These are phyloP conservation scores for Gallinago stenura DNA, from an alignment of 2,797 vertebrate genomes.

Conservation along the genomic window DNA sequence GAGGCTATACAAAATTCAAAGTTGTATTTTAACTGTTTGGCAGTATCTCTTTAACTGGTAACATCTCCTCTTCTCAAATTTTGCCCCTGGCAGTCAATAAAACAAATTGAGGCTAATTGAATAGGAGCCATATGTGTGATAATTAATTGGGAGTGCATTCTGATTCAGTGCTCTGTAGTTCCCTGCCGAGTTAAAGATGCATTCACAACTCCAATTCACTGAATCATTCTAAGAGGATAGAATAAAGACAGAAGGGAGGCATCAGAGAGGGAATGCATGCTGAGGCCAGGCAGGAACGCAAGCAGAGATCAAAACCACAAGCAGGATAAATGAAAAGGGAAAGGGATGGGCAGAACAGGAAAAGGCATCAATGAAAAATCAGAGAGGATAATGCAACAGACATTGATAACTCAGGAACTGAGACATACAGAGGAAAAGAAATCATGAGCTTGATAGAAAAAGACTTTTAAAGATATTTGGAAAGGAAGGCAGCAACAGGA, in stretches of 20 bases:
- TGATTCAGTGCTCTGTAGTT: constrained; percentile 45
- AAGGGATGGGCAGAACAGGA: not conserved
- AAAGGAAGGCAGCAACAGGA: not conserved
- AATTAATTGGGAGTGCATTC: constrained; percentile 62
- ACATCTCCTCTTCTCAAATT: constrained; percentile 36
- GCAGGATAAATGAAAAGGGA: not conserved
- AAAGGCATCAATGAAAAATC: not conserved
- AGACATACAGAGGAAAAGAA: not conserved
- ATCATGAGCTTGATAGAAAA: not conserved
- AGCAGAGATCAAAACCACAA: constrained; percentile 36
- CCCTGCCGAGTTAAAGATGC: constrained; percentile 43
- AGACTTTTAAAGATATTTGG: not conserved
- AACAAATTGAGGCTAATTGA: constrained; percentile 65
- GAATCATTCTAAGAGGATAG: constrained; percentile 46
- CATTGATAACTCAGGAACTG: not conserved
- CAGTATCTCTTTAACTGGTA: constrained; percentile 44
- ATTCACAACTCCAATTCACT: constrained; percentile 40
- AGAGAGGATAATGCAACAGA: not conserved
- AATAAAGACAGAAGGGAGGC: constrained; percentile 41
- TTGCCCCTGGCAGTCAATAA: constrained; percentile 58
- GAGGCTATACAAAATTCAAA: constrained; percentile 16
- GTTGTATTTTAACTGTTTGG: constrained; percentile 14
- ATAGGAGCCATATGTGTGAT: constrained; percentile 62
- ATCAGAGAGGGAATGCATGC: constrained; percentile 26
- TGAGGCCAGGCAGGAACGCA: constrained; percentile 30